Conservation (phyloP, 2,888 invertebrate species). For the Dolomedes plantarius region DNA sequence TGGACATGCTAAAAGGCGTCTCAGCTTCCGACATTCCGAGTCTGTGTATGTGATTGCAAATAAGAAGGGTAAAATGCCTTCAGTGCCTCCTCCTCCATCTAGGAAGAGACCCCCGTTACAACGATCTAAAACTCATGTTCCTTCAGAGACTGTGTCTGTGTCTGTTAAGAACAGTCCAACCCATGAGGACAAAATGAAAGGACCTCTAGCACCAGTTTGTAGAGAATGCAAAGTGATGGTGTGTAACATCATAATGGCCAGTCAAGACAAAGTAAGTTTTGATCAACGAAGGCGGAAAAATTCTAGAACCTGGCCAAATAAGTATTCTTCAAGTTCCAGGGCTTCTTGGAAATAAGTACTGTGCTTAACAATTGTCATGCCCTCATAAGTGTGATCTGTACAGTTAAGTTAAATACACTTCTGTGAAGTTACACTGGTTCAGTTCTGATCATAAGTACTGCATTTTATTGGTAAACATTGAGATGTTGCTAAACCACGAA, state of each 20-base stretch:
- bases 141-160: slow-evolving; percentile 31
- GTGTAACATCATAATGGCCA: slow-evolving; percentile 93
- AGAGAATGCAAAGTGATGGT: slow-evolving; percentile 96
- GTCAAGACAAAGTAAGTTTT: slow-evolving; percentile 80
- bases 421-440: slow-evolving; percentile 4
- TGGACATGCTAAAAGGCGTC: slow-evolving; percentile 14
- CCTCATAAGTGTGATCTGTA: background rate
- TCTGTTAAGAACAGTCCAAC: slow-evolving; percentile 49
- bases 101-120: slow-evolving; percentile 48
- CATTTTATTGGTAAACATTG: background rate
- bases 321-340: background rate
- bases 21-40: slow-evolving; percentile 57
- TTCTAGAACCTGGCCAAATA: slow-evolving; percentile 63
- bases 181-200: slow-evolving; percentile 79
- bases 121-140: slow-evolving; percentile 49
- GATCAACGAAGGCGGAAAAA: slow-evolving; percentile 47
- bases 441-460: background rate
- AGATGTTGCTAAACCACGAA: background rate
- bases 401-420: slow-evolving; percentile 8
- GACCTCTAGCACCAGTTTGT: slow-evolving; percentile 91
- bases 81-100: slow-evolving; percentile 5
- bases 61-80: slow-evolving; percentile 8
- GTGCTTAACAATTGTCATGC: background rate
- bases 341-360: slow-evolving; percentile 22
- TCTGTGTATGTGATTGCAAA: slow-evolving; percentile 48